Percentiles rank a stretch among this genome's conserved stretches.
These are phyloP conservation scores for Gymnarchus niloticus DNA, from an alignment of 2,113 vertebrate species.

Conservation along the genomic window DNA sequence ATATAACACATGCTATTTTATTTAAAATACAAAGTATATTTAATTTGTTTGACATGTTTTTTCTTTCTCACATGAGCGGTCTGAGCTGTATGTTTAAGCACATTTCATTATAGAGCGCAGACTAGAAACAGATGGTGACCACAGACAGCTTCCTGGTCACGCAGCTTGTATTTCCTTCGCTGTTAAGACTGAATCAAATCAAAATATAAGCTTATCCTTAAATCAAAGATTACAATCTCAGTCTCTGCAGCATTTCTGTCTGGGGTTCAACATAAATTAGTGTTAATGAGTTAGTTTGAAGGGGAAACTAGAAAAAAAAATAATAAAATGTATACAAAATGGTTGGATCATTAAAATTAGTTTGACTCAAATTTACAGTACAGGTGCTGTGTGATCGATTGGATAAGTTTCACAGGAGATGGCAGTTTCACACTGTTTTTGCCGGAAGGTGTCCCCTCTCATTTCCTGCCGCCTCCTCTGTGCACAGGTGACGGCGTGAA, in stretches of 20 bases:
- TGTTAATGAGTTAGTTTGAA: background rate
- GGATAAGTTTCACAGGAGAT: background rate
- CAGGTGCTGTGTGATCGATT: background rate
- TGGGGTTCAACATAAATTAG: background rate
- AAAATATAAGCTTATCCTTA: background rate
- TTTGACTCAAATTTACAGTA: background rate
- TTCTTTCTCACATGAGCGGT: background rate
- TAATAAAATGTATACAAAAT: background rate
- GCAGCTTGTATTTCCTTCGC: background rate
- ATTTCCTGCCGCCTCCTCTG: too few species aligned
- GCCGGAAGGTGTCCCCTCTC: too few species aligned
- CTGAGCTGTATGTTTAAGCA: background rate
- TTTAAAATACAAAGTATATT: background rate
- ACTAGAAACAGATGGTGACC: constrained; percentile 11
- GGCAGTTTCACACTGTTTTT: background rate
- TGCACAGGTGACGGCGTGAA: constrained; percentile 72
- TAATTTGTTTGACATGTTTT: background rate
- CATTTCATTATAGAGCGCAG: background rate
- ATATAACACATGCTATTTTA: background rate
- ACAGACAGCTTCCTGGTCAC: constrained; percentile 1
- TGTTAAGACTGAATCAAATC: constrained; percentile 1
- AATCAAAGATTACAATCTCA: background rate
- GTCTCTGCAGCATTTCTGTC: background rate
- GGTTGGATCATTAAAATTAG: background rate
- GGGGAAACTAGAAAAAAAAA: background rate